Evolutionary conservation across 2,797 vertebrate species (phyloP).

Genomic region (Denticeps clupeoides): DNA sequence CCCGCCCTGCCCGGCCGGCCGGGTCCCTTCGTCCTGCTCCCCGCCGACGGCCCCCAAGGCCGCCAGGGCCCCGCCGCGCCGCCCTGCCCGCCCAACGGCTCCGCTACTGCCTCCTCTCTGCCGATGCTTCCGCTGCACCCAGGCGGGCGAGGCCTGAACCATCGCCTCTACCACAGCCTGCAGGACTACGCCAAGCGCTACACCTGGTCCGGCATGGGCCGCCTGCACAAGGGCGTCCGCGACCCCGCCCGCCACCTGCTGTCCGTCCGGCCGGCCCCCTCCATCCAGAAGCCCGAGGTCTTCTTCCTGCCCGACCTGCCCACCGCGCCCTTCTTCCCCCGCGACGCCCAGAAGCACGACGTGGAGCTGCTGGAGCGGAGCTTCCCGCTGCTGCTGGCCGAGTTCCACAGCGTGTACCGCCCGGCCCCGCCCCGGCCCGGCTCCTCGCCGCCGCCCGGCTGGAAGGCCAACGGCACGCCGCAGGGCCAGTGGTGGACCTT

Average conservation of each 20-base stretch:
- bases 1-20: no score
- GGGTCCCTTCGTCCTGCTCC: conserved; percentile 60
- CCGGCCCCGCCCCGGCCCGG: conserved; percentile 52
- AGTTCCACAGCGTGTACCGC: conserved; percentile 88
- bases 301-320: conserved; percentile 95
- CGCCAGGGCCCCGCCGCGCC: conserved; percentile 50
- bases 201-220: conserved; percentile 97
- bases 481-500: conserved; percentile 94
- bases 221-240: conserved; percentile 91
- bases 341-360: conserved; percentile 91
- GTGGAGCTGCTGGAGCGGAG: conserved; percentile 91
- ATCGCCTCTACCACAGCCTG: conserved; percentile 90
- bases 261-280: conserved; percentile 64
- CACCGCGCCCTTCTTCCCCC: conserved; percentile 82
- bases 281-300: conserved; percentile 92
- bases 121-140: conserved; percentile 79
- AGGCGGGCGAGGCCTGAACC: conserved; percentile 76
- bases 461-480: conserved; percentile 84
- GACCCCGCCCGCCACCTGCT: conserved; percentile 83
- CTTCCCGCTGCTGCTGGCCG: conserved; percentile 82
- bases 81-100: conserved; percentile 69
- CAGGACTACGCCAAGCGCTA: conserved; percentile 98
- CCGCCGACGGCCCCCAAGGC: conserved; percentile 45
- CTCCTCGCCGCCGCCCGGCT: conserved; percentile 70
- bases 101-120: conserved; percentile 75